phyloP scores from a whole-genome alignment of 2,113 vertebrate species.

The Oenanthe melanoleuca region DNA sequence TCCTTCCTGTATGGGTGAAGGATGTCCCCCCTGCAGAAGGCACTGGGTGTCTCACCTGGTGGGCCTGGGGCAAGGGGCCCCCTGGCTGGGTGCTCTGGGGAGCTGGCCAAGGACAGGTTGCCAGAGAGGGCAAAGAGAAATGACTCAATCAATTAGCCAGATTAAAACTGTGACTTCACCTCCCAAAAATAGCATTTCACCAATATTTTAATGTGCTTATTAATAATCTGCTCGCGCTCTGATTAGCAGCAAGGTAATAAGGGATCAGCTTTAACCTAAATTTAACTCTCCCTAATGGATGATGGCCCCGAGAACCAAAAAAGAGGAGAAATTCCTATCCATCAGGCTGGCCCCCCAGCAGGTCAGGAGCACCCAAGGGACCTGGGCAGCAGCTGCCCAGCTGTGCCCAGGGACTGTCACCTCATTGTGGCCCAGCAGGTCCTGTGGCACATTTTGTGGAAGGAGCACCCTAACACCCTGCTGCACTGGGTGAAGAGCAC shows the following conservation, averaged over 20 bases:
- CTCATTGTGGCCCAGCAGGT: background rate
- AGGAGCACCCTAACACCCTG: background rate
- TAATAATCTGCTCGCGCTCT: conserved; percentile 69
- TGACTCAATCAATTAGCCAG: conserved; percentile 63
- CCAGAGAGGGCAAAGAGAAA: conserved; percentile 20
- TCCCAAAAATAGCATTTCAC: conserved; percentile 65
- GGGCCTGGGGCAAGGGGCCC: accelerated
- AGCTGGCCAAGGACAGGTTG: background rate
- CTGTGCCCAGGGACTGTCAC: background rate
- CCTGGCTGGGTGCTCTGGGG: background rate
- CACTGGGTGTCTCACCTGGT: background rate
- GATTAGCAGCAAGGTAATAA: conserved; percentile 72
- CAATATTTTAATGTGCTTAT: conserved; percentile 72
- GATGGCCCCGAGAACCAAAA: conserved; percentile 56
- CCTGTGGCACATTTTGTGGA: background rate
- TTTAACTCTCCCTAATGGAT: conserved; percentile 72
- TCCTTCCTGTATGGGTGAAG: background rate
- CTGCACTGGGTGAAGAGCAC: background rate
- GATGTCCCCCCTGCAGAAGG: background rate
- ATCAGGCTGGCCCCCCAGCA: background rate
- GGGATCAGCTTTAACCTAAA: conserved; percentile 69
- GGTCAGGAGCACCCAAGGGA: background rate
- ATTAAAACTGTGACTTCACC: conserved; percentile 64
- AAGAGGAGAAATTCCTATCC: background rate
- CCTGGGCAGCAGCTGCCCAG: background rate